Evolutionary conservation across 2,888 invertebrate species (phyloP).

Genomic region (Enchytraeus crypticus): DNA sequence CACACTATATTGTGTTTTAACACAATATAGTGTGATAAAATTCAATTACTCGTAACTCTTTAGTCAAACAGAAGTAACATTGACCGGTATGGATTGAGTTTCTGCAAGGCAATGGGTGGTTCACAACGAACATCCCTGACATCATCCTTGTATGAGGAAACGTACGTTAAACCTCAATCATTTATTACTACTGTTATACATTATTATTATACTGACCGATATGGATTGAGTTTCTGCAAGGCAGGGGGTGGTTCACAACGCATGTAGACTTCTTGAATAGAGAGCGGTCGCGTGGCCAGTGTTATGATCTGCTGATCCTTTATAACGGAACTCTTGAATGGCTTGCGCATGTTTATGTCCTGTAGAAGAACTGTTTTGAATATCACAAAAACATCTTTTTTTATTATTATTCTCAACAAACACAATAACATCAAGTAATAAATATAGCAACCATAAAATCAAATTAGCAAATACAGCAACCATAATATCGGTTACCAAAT

Average conservation of each 20-base stretch:
- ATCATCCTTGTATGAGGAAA: too few relatives aligned
- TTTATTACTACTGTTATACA: too few relatives aligned
- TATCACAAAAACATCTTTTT: background rate
- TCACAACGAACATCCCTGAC: slow-evolving; percentile 80
- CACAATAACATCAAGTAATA: too few relatives aligned
- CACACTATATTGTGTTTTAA: background rate
- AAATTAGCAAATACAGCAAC: background rate
- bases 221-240: slow-evolving; percentile 86
- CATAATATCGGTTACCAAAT: too few relatives aligned
- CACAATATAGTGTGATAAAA: too few relatives aligned
- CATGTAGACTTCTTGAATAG: slow-evolving; percentile 83
- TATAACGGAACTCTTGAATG: slow-evolving; percentile 82
- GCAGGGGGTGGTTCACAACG: slow-evolving; percentile 92
- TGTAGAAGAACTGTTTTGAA: slow-evolving; percentile 66
- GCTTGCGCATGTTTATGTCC: slow-evolving; percentile 92
- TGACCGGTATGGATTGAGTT: slow-evolving; percentile 79
- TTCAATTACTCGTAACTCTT: too few relatives aligned
- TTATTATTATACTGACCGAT: slow-evolving; percentile 59
- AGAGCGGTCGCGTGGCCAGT: slow-evolving; percentile 84
- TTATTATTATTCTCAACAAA: too few relatives aligned
- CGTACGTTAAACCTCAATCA: too few relatives aligned
- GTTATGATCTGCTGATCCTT: slow-evolving; percentile 83
- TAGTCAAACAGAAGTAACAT: too few relatives aligned
- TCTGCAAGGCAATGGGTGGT: slow-evolving; percentile 88
- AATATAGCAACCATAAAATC: background rate